phyloP scores from a whole-genome alignment of 2,797 vertebrate genomes.

The Hybognathus amarus region DNA sequence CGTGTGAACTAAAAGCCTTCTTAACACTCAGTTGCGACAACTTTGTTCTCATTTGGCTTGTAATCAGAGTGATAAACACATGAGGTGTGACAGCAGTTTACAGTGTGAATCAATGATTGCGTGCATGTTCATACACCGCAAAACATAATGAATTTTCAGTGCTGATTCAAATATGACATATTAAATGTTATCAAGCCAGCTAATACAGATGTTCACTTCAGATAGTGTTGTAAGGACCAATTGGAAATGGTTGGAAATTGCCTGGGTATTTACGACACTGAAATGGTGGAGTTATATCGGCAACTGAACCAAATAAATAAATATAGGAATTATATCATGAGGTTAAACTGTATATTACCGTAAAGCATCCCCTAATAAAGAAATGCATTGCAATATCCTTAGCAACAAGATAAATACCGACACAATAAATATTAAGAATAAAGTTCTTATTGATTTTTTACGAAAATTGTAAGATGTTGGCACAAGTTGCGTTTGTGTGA shows the following conservation, averaged over 20 bases:
- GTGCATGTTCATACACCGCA: background rate
- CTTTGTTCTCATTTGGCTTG: background rate
- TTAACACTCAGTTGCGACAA: background rate
- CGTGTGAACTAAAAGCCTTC: constrained; percentile 10
- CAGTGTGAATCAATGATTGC: background rate
- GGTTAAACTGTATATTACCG: background rate
- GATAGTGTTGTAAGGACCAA: background rate
- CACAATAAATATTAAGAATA: background rate
- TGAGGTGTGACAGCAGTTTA: background rate
- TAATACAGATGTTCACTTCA: background rate
- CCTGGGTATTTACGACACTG: too few relatives aligned
- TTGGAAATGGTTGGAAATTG: background rate
- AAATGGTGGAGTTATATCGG: too few relatives aligned
- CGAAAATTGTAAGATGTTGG: background rate
- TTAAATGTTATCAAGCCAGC: background rate
- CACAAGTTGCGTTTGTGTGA: too few relatives aligned
- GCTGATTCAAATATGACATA: too few relatives aligned
- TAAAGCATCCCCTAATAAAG: background rate
- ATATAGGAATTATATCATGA: too few relatives aligned
- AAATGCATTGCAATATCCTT: background rate
- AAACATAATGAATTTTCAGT: background rate
- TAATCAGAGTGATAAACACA: background rate
- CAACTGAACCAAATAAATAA: too few relatives aligned
- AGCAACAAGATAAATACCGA: background rate
- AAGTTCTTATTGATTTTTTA: background rate